Evolutionary conservation across 2,888 invertebrate species (phyloP).

Genomic region (Cryptus viduatorius): DNA sequence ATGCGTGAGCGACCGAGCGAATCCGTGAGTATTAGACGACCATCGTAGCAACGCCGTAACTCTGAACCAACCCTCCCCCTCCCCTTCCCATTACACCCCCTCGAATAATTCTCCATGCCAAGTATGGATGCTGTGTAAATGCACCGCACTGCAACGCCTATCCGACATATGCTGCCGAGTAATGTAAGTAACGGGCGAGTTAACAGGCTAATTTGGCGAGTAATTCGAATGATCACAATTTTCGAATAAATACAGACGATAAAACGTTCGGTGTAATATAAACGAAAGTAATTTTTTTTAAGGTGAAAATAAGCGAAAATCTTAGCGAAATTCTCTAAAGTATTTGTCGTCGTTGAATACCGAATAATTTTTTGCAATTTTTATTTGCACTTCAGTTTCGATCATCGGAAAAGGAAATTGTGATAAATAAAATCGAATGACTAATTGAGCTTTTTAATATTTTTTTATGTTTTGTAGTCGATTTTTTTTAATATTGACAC

Average conservation of each 20-base stretch:
- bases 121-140: conserved; percentile 58
- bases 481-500: neutral
- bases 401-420: no score
- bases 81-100: conserved; percentile 30
- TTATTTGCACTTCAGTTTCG: no score
- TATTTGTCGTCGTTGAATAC: no score
- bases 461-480: neutral
- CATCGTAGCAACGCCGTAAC: conserved; percentile 56
- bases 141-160: conserved; percentile 60
- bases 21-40: conserved; percentile 59
- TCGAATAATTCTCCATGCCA: conserved; percentile 60
- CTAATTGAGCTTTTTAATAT: no score
- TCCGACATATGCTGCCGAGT: conserved; percentile 58
- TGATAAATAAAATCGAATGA: no score
- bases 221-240: conserved; percentile 28
- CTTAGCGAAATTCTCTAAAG: no score
- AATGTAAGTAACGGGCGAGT: conserved; percentile 47
- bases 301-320: no score
- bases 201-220: conserved; percentile 48
- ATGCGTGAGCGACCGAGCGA: conserved; percentile 66
- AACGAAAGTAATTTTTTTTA: conserved; percentile 30
- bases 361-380: no score
- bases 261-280: neutral
- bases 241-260: neutral
- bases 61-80: conserved; percentile 19